phyloP scores from a whole-genome alignment of 2,888 invertebrate genomes.

The Polyommatus iphigenia region DNA sequence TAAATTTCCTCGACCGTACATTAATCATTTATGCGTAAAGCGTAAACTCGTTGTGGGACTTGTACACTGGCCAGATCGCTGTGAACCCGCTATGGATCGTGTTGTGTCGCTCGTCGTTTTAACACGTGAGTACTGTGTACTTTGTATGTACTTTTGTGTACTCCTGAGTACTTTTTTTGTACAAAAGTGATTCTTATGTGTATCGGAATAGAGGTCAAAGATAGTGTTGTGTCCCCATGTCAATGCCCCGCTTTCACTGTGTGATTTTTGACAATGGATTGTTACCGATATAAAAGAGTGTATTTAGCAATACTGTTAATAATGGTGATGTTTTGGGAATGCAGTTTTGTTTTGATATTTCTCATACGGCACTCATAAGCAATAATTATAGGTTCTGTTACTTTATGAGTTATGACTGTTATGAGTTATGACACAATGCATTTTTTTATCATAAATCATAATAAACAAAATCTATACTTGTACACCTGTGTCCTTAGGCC shows the following conservation, averaged over 20 bases:
- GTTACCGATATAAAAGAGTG: neutral
- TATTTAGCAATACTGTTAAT: neutral
- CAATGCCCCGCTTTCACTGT: conserved; percentile 34
- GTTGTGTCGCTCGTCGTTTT: conserved; percentile 63
- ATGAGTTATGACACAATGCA: too few relatives aligned
- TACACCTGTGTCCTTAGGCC: too few relatives aligned
- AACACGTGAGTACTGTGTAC: conserved; percentile 61
- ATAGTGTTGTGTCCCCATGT: conserved; percentile 20
- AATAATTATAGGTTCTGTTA: too few relatives aligned
- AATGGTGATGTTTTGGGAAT: neutral
- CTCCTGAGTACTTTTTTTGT: neutral
- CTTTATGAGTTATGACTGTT: too few relatives aligned
- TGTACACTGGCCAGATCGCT: conserved; percentile 44
- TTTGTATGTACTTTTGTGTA: conserved; percentile 16
- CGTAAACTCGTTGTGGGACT: conserved; percentile 16
- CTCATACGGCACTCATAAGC: neutral
- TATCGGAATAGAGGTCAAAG: neutral
- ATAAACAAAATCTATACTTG: too few relatives aligned
- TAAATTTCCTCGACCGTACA: neutral
- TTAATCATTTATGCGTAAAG: conserved; percentile 9
- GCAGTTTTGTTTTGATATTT: neutral
- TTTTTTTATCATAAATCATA: too few relatives aligned
- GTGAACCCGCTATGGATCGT: conserved; percentile 60
- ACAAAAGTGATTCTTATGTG: neutral
- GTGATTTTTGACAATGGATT: conserved; percentile 5